Conservation (phyloP, 64 coral and sea anemone genomes). For the Actinia tenebrosa region DNA sequence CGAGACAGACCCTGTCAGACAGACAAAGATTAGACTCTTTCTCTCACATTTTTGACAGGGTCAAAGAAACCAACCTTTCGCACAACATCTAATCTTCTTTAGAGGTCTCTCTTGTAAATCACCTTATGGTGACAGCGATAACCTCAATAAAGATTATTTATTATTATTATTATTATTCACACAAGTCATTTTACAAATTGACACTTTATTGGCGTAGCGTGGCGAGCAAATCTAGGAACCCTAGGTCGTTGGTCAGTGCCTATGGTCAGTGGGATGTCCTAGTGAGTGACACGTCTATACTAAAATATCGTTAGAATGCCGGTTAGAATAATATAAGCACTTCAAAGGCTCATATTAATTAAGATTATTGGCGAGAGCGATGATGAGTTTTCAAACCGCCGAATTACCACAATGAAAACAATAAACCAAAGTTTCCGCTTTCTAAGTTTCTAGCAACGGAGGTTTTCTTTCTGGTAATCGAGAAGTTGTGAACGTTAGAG, state of each 20-base stretch:
- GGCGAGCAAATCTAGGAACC: not conserved
- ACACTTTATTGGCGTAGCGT: constrained; percentile 9
- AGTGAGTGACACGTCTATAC: constrained; percentile 52
- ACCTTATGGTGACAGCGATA: no score
- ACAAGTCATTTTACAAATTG: constrained; percentile 79
- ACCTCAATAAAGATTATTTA: no score
- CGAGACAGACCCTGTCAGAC: constrained; percentile 44
- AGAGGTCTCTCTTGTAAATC: no score
- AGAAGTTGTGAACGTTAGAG: not conserved
- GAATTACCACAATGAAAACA: constrained; percentile 63
- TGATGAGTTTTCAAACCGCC: constrained; percentile 63
- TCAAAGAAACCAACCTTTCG: constrained; percentile 49
- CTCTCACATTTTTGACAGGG: constrained; percentile 28
- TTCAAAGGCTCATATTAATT: constrained; percentile 83
- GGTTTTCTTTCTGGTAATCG: not conserved
- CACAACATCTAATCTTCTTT: constrained; percentile 49
- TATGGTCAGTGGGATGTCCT: constrained; percentile 10
- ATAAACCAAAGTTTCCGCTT: constrained; percentile 35
- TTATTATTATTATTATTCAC: no score
- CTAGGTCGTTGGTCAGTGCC: no score
- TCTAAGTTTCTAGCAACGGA: not conserved
- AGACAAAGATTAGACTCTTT: constrained; percentile 56
- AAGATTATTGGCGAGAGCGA: constrained; percentile 68
- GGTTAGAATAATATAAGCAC: constrained; percentile 82
- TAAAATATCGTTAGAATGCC: constrained; percentile 74